phyloP scores from a whole-genome alignment of 1,140 invertebrate genomes.

The Chymomyza costata region DNA sequence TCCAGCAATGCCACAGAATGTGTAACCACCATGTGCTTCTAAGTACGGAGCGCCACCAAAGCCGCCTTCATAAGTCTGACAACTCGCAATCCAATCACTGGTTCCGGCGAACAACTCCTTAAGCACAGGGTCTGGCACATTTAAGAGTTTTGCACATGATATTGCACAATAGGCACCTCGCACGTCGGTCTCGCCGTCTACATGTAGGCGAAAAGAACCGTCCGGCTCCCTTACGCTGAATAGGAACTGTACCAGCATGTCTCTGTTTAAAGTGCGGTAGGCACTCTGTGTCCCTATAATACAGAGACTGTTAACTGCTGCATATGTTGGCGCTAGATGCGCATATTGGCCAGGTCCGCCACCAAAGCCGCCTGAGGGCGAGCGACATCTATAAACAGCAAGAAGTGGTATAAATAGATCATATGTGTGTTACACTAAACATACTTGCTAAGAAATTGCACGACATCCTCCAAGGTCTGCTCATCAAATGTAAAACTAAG shows the following conservation, averaged over 20 bases:
- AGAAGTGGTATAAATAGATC: neutral
- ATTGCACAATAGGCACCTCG: constrained; percentile 96
- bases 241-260: constrained; percentile 86
- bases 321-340: constrained; percentile 98
- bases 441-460: constrained; percentile 80
- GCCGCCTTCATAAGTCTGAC: constrained; percentile 99
- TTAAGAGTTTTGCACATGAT: constrained; percentile 91
- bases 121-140: constrained; percentile 80
- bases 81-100: constrained; percentile 93
- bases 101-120: constrained; percentile 89
- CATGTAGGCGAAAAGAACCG: constrained; percentile 94
- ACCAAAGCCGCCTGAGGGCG: constrained; percentile 91
- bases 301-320: constrained; percentile 93
- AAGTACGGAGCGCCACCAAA: constrained; percentile 95
- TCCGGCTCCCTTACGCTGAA: constrained; percentile 85
- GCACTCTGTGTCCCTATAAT: constrained; percentile 92
- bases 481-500: constrained; percentile 84
- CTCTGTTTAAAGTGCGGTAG: constrained; percentile 89
- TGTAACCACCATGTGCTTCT: constrained; percentile 99
- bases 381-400: constrained; percentile 81
- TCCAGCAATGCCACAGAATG: constrained; percentile 96
- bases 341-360: constrained; percentile 94
- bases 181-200: constrained; percentile 96
- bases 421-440: neutral
- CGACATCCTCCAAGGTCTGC: constrained; percentile 81